Base-by-base conservation (phyloP, 2,888 invertebrate species). In the Psylliodes chrysocephalus region DNA sequence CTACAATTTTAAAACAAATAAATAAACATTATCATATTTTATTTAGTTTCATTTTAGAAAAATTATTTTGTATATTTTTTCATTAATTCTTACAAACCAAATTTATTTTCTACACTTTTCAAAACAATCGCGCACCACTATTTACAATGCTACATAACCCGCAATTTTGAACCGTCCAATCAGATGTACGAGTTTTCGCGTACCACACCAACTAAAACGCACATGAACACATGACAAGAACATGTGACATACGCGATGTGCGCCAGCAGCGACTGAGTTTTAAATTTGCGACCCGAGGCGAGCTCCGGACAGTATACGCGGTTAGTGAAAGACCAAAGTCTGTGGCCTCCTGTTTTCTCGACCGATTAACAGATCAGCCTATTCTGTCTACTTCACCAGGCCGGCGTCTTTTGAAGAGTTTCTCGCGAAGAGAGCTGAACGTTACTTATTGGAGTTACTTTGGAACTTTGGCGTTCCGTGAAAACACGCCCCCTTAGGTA, bases 341-440 rank as follows among this genome's bases (percentile, higher is more conserved):
- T 51, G 55, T 54, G 38, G 63, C 38, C 28, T 49, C 30, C 54
- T 54, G 59, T 63, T 63, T 57, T 42, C 63, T 63, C 57, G 33
- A 51, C 64, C 64, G 64, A 64, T 64, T 64, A 64, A 63, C 66
- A 59, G 66, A 60, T 63, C 59, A 56, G 66, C 60, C 60, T 53
- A 63, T 66, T 59, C 62, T 59, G 59, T 60, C 63, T 60, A 56
- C 52, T 60, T 46, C 60, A 53, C 57, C 57, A 59, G 53, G 46
- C 60, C 44, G 52, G 40, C 60, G 60, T 64, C 63, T 63, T n/a
- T 63, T 54, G 46, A 35, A 54, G 47, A 53, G 63, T 28, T 25
- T 49, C 49, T 52, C 19, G 19, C 44, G 12, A 40, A 22, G 35
- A 44, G 52, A 38, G 51, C 52, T 30, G 22, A 30, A 25, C 60